Evolutionary conservation across 2,888 invertebrate species (phyloP).

Genomic region (Aleiodes alternator): DNA sequence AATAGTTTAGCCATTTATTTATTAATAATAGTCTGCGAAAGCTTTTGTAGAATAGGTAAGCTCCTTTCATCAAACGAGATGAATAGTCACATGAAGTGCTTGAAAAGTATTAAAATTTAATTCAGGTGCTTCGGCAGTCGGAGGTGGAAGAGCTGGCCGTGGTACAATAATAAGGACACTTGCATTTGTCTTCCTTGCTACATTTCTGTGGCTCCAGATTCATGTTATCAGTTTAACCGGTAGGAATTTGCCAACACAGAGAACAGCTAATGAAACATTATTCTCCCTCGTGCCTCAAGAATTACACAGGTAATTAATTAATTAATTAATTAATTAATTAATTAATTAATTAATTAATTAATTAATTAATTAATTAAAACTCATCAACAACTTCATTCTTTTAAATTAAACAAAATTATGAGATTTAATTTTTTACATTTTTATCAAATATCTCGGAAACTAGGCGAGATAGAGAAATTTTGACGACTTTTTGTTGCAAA

Average conservation of each 20-base stretch:
- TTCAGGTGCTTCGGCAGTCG: slow-evolving; percentile 61
- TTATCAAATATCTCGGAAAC: too few species aligned
- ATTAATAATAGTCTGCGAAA: too few species aligned
- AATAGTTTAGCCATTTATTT: too few species aligned
- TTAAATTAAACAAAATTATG: too few species aligned
- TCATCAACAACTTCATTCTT: not conserved
- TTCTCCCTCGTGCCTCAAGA: slow-evolving; percentile 88
- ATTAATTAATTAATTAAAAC: not conserved
- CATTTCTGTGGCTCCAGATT: slow-evolving; percentile 81
- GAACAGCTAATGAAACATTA: slow-evolving; percentile 85
- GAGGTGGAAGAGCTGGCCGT: slow-evolving; percentile 68
- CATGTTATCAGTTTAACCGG: slow-evolving; percentile 78
- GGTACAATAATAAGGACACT: slow-evolving; percentile 74
- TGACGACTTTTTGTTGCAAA: too few species aligned
- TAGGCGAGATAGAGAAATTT: too few species aligned
- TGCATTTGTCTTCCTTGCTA: slow-evolving; percentile 77
- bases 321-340: not conserved
- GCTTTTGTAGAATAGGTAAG: too few species aligned
- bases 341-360: slow-evolving; percentile 77
- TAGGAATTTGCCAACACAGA: slow-evolving; percentile 71
- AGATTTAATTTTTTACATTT: too few species aligned
- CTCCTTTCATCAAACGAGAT: too few species aligned
- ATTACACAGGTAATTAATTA: slow-evolving; percentile 82
- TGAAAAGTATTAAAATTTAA: slow-evolving; percentile 34
- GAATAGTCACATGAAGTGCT: too few species aligned